phyloP scores from a whole-genome alignment of 2,888 invertebrate genomes.

The Phortica magna region DNA sequence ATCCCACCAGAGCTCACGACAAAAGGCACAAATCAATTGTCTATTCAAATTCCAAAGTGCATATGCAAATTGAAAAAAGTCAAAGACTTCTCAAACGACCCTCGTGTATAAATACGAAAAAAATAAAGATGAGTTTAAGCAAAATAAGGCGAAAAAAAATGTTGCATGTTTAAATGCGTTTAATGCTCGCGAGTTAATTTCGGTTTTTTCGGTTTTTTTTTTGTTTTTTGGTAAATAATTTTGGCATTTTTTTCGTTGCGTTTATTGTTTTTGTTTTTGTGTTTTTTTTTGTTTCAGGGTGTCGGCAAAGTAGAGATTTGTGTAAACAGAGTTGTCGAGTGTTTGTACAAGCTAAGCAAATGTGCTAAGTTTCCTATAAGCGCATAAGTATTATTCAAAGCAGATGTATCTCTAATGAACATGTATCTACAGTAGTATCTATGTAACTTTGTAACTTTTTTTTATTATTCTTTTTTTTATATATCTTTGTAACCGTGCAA shows the following conservation, averaged over 20 bases:
- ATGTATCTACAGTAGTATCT: no score
- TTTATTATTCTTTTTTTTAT: no score
- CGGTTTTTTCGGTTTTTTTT: not conserved
- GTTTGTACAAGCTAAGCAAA: not conserved
- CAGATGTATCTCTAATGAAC: no score
- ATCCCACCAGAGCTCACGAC: no score
- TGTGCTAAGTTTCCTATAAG: not conserved
- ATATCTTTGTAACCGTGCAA: no score
- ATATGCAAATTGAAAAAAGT: no score
- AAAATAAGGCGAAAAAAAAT: not conserved
- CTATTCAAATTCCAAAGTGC: no score
- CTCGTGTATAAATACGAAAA: no score
- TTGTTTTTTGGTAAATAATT: not conserved
- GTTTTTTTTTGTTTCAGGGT: not conserved
- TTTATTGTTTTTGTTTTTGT: not conserved
- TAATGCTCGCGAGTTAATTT: not conserved
- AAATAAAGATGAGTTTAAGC: not conserved
- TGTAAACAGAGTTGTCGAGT: not conserved
- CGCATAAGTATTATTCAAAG: not conserved
- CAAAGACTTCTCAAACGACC: no score
- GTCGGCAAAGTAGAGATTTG: not conserved
- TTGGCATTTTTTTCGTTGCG: not conserved
- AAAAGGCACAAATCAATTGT: no score
- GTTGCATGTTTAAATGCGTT: constrained; percentile 22
- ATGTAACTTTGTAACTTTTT: no score